A percentile compares a stretch with the other conserved stretches of the same genome.
These are phyloP conservation scores for Tauraco erythrolophus DNA, from an alignment of 2,113 vertebrate species.

Conservation along the genomic window DNA sequence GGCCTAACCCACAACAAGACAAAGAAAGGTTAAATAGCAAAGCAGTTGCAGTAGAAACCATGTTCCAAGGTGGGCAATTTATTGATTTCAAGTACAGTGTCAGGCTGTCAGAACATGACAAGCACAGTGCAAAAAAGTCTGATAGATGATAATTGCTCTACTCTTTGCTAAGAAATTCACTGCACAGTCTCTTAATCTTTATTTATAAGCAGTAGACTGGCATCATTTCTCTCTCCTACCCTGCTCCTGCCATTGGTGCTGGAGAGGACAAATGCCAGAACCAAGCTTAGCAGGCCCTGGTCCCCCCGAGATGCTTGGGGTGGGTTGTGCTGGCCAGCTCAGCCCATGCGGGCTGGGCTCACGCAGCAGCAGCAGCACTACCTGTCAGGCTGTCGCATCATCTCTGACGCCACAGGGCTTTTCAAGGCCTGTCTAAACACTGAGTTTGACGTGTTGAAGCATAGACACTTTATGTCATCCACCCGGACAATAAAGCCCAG, in stretches of 20 bases:
- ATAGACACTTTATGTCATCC: neutral
- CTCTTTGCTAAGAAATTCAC: neutral
- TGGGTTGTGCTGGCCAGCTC: too few species aligned
- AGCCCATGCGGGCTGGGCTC: accelerated
- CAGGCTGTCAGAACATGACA: neutral
- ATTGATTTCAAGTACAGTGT: neutral
- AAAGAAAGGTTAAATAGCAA: neutral
- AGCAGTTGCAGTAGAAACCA: neutral
- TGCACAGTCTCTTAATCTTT: neutral
- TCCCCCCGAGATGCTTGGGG: too few species aligned
- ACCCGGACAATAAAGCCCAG: neutral
- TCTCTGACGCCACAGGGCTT: neutral
- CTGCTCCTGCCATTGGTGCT: neutral
- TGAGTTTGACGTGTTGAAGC: neutral
- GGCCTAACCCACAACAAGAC: too few species aligned
- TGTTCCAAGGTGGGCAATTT: neutral
- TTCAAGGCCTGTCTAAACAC: neutral
- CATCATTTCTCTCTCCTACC: neutral
- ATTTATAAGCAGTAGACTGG: neutral
- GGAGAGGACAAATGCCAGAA: neutral
- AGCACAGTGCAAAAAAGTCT: neutral
- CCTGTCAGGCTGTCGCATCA: neutral
- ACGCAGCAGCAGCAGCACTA: neutral
- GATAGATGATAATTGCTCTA: neutral
- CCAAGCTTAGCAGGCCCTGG: neutral